Percentiles rank a stretch among this genome's conserved stretches.
phyloP scores from a whole-genome alignment of 1,140 invertebrate genomes.

The Limonius californicus region DNA sequence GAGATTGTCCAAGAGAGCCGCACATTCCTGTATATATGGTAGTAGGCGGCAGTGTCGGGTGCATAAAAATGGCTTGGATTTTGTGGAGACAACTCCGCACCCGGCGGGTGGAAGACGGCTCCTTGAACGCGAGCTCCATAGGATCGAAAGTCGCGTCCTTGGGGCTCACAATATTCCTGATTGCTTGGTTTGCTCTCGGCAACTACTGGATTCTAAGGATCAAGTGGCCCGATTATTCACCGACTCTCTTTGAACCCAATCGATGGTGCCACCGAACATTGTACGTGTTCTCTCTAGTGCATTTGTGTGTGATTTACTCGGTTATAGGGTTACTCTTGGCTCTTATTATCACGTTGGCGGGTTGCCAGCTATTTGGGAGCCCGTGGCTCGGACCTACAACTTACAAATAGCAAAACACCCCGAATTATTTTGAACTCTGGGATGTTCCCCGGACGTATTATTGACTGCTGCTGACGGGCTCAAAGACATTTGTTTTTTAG shows the following conservation, averaged over 20 bases:
- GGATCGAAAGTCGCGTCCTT: constrained; percentile 49
- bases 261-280: constrained; percentile 73
- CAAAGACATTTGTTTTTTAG: not conserved
- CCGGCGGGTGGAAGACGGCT: constrained; percentile 54
- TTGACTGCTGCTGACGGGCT: constrained; percentile 8
- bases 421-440: constrained; percentile 51
- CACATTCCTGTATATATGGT: constrained; percentile 80
- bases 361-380: constrained; percentile 64
- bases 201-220: constrained; percentile 79
- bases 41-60: constrained; percentile 70
- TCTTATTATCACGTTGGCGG: constrained; percentile 56
- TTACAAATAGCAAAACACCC: constrained; percentile 55
- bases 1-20: constrained; percentile 74
- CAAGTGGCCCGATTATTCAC: constrained; percentile 67
- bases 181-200: constrained; percentile 71
- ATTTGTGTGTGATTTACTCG: constrained; percentile 65
- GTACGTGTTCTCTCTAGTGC: constrained; percentile 73
- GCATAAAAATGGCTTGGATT: constrained; percentile 64
- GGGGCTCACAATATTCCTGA: constrained; percentile 63
- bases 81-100: constrained; percentile 66
- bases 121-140: constrained; percentile 51
- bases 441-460: constrained; percentile 39
- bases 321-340: constrained; percentile 56
- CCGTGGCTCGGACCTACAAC: constrained; percentile 58
- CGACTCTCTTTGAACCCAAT: constrained; percentile 66